Conservation (phyloP, 1,140 invertebrate genomes). For the Drosophila malerkotliana region DNA sequence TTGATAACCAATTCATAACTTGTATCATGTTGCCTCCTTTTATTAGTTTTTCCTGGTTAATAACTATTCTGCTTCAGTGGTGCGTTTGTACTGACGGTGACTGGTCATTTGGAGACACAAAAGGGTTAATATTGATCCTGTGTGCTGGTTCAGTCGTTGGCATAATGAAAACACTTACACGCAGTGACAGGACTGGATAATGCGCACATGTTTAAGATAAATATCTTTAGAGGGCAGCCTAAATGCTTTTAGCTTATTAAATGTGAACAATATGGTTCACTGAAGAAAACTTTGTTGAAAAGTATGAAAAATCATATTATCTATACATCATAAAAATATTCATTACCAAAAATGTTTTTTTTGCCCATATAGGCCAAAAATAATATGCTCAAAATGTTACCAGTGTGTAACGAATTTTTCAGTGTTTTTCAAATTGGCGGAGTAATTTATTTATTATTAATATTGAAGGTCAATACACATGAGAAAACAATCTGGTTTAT, state of each 20-base stretch:
- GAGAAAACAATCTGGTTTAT: background rate
- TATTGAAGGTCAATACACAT: background rate
- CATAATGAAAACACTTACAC: constrained; percentile 60
- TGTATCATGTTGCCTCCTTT: constrained; percentile 57
- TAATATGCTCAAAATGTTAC: background rate
- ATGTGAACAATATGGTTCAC: constrained; percentile 46
- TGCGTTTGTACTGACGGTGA: constrained; percentile 31
- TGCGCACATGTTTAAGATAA: constrained; percentile 76
- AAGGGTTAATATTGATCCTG: constrained; percentile 41
- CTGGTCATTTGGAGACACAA: constrained; percentile 10
- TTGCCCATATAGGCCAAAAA: background rate
- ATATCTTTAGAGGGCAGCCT: constrained; percentile 63
- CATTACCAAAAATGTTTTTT: background rate
- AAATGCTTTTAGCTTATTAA: constrained; percentile 79
- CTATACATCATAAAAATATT: too few relatives aligned
- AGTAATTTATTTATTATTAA: constrained; percentile 26
- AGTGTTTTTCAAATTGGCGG: constrained; percentile 8
- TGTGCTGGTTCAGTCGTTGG: constrained; percentile 43
- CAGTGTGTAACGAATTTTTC: background rate
- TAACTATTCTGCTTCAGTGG: constrained; percentile 27
- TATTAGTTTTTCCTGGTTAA: background rate
- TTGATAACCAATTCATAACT: constrained; percentile 70
- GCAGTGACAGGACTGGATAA: constrained; percentile 44
- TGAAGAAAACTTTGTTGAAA: constrained; percentile 24
- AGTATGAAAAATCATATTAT: background rate